Evolutionary conservation across 2,888 invertebrate species (phyloP).

Genomic region (Diadromus collaris): DNA sequence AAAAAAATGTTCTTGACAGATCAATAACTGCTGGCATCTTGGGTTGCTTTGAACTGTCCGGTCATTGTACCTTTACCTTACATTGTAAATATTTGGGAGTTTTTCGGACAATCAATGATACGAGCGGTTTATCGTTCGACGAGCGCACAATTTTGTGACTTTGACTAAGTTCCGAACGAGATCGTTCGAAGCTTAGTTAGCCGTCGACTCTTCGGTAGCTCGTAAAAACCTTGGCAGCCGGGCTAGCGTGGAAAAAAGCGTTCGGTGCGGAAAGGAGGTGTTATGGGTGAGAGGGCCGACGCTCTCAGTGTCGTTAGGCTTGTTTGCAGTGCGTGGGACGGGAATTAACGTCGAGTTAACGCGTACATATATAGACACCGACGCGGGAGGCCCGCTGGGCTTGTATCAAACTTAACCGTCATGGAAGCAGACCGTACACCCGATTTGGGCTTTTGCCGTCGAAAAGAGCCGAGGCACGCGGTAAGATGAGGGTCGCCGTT

Average conservation of each 20-base stretch:
- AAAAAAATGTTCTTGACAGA: too few species aligned
- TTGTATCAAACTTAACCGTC: constrained; percentile 42
- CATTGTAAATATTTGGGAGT: too few species aligned
- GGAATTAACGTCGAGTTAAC: constrained; percentile 60
- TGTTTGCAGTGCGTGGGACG: constrained; percentile 43
- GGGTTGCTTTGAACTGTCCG: too few species aligned
- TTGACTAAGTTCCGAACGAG: constrained; percentile 18
- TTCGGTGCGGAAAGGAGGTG: neutral
- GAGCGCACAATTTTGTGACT: constrained; percentile 22
- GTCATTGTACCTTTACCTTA: too few species aligned
- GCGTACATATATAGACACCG: constrained; percentile 41
- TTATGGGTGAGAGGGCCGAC: constrained; percentile 25
- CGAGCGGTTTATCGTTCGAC: constrained; percentile 5
- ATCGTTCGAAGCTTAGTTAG: neutral
- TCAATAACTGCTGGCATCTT: too few species aligned
- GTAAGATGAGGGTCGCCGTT: neutral
- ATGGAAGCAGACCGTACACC: constrained; percentile 3
- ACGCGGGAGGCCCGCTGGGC: constrained; percentile 10
- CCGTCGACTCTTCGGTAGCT: constrained; percentile 35
- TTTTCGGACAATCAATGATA: neutral
- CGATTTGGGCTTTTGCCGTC: neutral
- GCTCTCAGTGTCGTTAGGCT: constrained; percentile 52
- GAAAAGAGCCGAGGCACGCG: neutral
- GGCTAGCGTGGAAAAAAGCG: constrained; percentile 1
- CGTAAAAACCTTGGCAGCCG: constrained; percentile 51